Percentiles rank a stretch among this genome's conserved stretches.
Evolutionary conservation across 2,113 vertebrate genomes (phyloP).

Genomic region (Tiliqua scincoides): DNA sequence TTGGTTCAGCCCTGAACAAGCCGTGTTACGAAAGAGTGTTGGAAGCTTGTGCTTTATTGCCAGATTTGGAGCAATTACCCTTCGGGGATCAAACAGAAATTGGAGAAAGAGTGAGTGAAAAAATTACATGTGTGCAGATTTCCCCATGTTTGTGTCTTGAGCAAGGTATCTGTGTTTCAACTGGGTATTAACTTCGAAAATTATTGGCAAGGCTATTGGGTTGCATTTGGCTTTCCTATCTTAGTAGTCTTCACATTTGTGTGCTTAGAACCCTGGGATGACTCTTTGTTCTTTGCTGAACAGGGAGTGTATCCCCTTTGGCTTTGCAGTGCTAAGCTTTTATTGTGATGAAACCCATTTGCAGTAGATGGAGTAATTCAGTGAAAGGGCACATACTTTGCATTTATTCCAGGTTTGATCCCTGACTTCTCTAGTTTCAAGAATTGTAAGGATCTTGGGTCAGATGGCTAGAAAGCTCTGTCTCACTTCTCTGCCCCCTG

Average conservation of each 20-base stretch:
- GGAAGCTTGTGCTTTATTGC: conserved; percentile 80
- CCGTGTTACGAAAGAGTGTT: conserved; percentile 76
- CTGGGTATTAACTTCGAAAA: background rate
- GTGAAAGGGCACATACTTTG: no score
- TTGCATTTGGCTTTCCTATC: background rate
- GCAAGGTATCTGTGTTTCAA: background rate
- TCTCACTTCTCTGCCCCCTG: no score
- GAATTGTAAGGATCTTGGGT: no score
- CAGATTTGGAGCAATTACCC: conserved; percentile 80
- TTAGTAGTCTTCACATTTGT: background rate
- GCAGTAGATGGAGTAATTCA: no score
- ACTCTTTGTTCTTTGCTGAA: background rate
- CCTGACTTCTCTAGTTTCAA: no score
- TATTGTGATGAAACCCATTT: no score
- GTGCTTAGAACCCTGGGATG: background rate
- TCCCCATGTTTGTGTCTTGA: background rate
- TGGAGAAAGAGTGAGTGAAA: conserved; percentile 76
- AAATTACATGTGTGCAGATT: conserved; percentile 4
- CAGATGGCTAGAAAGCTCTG: no score
- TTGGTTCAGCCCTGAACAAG: conserved; percentile 73
- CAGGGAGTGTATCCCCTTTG: no score
- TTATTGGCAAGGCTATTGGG: background rate
- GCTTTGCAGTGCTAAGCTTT: no score
- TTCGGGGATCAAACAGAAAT: conserved; percentile 81
- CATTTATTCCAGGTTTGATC: no score